These are phyloP conservation scores for Mantis religiosa DNA, from an alignment of 2,888 invertebrate species.

Conservation along the genomic window DNA sequence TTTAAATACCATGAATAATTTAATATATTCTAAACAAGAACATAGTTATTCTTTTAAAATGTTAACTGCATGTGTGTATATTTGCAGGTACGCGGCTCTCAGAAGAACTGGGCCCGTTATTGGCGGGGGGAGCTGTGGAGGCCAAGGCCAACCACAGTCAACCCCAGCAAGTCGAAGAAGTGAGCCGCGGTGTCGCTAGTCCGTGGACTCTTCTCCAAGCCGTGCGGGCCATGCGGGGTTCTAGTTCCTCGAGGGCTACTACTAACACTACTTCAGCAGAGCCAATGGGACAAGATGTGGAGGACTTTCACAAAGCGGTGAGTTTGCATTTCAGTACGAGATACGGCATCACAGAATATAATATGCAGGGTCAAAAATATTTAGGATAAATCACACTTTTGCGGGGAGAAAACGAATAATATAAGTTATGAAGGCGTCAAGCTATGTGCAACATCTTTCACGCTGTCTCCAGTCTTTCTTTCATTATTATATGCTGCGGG, in stretches of 20 bases:
- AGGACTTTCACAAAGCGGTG: background rate
- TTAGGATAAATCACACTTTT: no score
- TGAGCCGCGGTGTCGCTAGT: slow-evolving; percentile 16
- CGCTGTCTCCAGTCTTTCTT: no score
- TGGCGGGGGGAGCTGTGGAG: background rate
- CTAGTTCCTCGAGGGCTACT: background rate
- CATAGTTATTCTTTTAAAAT: no score
- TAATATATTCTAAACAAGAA: no score
- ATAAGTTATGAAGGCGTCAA: no score
- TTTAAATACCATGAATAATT: no score
- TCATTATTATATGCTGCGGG: no score
- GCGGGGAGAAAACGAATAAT: no score
- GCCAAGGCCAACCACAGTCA: background rate
- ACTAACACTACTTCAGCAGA: background rate
- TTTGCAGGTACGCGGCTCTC: background rate
- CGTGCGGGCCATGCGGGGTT: slow-evolving; percentile 28
- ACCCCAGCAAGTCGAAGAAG: background rate
- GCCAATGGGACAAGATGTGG: background rate
- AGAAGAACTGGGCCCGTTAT: background rate
- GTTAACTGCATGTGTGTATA: no score
- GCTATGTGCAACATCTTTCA: no score
- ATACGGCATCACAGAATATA: no score
- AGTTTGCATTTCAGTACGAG: background rate
- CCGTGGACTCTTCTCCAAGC: slow-evolving; percentile 32
- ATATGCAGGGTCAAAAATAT: no score